A percentile compares a stretch with the other conserved stretches of the same genome.
Evolutionary conservation across 92 coral and sea anemone genomes (phyloP).

Genomic region (Palythoa heliodiscus): DNA sequence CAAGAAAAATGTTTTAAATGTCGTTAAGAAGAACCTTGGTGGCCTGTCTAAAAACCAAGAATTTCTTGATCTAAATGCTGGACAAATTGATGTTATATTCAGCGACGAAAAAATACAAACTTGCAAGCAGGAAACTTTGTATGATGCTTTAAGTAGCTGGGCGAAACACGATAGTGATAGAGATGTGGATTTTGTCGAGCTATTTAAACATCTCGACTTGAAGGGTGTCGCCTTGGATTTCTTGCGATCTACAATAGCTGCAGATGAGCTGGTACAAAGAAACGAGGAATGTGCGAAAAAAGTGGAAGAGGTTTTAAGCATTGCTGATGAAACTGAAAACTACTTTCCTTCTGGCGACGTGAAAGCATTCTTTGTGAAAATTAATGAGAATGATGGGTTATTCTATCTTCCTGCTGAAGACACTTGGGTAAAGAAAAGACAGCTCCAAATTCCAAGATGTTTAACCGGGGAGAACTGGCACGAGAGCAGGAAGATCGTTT

Average conservation of each 20-base stretch:
- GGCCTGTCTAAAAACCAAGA: conserved; percentile 19
- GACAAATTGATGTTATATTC: conserved; percentile 15
- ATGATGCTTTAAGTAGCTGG: conserved; percentile 25
- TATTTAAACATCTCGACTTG: conserved; percentile 14
- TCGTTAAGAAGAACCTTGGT: background rate
- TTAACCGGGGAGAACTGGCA: conserved; percentile 36
- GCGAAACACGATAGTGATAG: background rate
- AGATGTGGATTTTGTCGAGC: background rate
- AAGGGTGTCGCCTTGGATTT: conserved; percentile 13
- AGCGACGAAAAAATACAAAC: conserved; percentile 16
- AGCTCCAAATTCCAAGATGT: conserved; percentile 26
- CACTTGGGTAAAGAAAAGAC: conserved; percentile 9
- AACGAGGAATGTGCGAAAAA: conserved; percentile 6
- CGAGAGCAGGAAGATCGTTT: conserved; percentile 30
- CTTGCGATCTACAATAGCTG: background rate
- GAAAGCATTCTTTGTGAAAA: conserved; percentile 31
- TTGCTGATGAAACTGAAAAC: conserved; percentile 5
- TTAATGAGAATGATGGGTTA: conserved; percentile 31
- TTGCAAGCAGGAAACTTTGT: conserved; percentile 36
- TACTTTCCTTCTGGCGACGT: background rate
- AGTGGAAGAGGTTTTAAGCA: background rate
- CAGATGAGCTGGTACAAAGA: conserved; percentile 7
- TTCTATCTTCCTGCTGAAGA: conserved; percentile 27
- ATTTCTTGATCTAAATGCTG: conserved; percentile 1
- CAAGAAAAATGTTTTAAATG: conserved; percentile 11